Percentiles rank a stretch among this genome's conserved stretches.
Evolutionary conservation across 2,888 invertebrate genomes (phyloP).

Genomic region (Cybosia mesomella): DNA sequence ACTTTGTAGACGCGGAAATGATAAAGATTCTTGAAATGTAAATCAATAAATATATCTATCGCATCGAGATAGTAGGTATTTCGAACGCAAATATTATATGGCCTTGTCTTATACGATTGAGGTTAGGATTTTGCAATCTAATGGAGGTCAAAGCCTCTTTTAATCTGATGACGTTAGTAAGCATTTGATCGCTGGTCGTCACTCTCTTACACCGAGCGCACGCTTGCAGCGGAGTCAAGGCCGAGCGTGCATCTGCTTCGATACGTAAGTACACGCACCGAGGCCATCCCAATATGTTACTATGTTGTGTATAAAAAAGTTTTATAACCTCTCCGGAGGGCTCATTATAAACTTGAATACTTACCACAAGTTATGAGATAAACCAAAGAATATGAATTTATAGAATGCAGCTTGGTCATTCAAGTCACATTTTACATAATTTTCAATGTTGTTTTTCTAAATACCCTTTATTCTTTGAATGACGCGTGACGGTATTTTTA

Average conservation of each 20-base stretch:
- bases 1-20: background rate
- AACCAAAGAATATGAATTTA: no score
- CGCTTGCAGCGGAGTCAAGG: constrained; percentile 59
- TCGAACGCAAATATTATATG: background rate
- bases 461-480: background rate
- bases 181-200: constrained; percentile 33
- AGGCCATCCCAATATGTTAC: constrained; percentile 60
- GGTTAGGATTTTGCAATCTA: constrained; percentile 1
- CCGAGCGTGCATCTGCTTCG: constrained; percentile 59
- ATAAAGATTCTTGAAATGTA: constrained; percentile 8
- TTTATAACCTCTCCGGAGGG: constrained; percentile 50
- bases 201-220: constrained; percentile 37
- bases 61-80: constrained; percentile 2
- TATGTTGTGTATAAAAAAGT: constrained; percentile 56
- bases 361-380: constrained; percentile 21
- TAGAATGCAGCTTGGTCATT: no score
- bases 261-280: constrained; percentile 47
- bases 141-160: constrained; percentile 9
- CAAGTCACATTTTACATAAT: no score
- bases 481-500: constrained; percentile 5
- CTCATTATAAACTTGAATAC: constrained; percentile 34
- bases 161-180: constrained; percentile 19
- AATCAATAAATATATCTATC: background rate
- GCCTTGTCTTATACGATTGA: background rate
- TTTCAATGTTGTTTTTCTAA: constrained; percentile 16